Evolutionary conservation across 2,888 invertebrate species (phyloP), one percentile per base, ranked within the genome.

Genomic region (Temnothorax rugatulus): DNA sequence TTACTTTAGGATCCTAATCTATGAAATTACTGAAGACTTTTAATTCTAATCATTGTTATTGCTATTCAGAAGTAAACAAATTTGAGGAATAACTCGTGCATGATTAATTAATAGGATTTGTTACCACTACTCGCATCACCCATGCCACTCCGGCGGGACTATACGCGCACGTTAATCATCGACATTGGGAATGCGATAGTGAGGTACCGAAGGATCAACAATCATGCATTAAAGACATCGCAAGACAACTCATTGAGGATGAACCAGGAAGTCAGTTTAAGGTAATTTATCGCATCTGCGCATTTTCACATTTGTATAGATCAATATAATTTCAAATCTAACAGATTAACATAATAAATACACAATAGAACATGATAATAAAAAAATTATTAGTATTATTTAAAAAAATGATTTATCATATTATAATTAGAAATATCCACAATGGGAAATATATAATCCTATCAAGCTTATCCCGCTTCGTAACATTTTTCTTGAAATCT

Each of bases 91-190:
- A 77, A 77, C 59, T 57, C 4, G 18, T 59, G 13, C 13, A 15
- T 4, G 3, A 54, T 54, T 29, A 25, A 50, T 69, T 47, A 41
- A 66, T 69, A 95, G 96, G 97, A 11, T 95, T 97, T 69, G 97
- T 97, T 18, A 97, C 97, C 1, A 97, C 96, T 0, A 96, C 97
- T 3, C 95, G 97, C 41, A 95, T 97, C 34, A 97, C 97, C 2
- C 97, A 97, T 89, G 97, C 97, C 1, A 96, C 97, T 7, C 97
- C 97, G 0, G 96, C 96, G 0, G 95, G 96, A 2, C 94, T 96
- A 0, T 97, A 96, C 92, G 96, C 96, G 1, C 95, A 96, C 82
- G 92, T 94, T 15, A 95, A 96, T 85, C 93, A 96, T 88, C 92
- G 96, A 1, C 95, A 96, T 86, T 96, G 96, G 96, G 96, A 96